These are phyloP conservation scores for Dugesia japonica DNA, from an alignment of 2,888 invertebrate genomes.

Conservation along the genomic window DNA sequence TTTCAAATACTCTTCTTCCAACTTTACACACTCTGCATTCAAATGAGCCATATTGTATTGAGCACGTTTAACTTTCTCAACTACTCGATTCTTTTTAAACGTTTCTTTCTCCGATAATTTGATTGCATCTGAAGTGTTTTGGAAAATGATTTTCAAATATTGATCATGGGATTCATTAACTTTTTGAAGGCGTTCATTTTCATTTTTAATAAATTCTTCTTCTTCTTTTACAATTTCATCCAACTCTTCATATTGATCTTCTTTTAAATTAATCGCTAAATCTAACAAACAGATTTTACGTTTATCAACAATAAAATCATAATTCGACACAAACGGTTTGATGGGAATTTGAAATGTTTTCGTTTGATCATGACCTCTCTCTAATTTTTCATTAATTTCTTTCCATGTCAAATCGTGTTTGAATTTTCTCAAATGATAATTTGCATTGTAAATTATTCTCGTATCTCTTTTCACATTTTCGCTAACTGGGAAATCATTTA, in stretches of 20 bases:
- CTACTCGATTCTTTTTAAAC: background rate
- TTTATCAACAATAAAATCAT: background rate
- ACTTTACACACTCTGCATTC: background rate
- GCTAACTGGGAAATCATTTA: background rate
- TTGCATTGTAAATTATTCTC: background rate
- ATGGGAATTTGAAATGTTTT: background rate
- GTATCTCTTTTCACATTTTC: background rate
- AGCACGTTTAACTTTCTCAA: background rate
- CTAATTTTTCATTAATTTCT: background rate
- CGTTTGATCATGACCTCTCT: background rate
- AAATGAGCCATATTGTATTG: slow-evolving; percentile 16
- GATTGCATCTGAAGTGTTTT: background rate
- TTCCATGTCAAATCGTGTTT: background rate
- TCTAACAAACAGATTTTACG: background rate
- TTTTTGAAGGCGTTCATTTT: background rate
- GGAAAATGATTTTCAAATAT: background rate
- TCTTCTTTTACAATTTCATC: background rate
- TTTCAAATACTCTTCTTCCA: slow-evolving; percentile 9
- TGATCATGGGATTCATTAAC: background rate
- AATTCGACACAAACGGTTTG: background rate
- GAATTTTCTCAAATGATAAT: background rate
- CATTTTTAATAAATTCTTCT: background rate
- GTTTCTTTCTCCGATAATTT: background rate
- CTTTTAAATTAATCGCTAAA: background rate
- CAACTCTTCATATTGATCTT: background rate